A percentile compares a stretch with the other conserved stretches of the same genome.
phyloP scores from a whole-genome alignment of 2,888 invertebrate species.

The Macaria notata region DNA sequence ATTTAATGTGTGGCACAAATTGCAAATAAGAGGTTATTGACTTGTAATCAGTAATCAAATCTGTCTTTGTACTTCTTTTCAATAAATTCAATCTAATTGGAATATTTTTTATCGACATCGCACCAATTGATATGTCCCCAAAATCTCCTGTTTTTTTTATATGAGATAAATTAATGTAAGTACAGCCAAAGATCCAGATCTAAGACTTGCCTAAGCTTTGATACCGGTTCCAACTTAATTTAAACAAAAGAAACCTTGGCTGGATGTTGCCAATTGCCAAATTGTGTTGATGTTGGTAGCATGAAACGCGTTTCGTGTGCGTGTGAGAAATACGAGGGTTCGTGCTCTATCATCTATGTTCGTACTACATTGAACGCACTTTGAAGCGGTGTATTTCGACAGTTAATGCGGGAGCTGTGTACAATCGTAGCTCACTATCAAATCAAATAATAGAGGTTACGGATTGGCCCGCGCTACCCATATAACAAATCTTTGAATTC shows the following conservation, averaged over 20 bases:
- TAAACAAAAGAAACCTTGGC: conserved; percentile 57
- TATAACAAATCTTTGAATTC: too few relatives aligned
- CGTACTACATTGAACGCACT: too few relatives aligned
- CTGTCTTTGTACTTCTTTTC: conserved; percentile 3
- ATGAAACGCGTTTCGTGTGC: conserved; percentile 43
- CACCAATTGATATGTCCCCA: too few relatives aligned
- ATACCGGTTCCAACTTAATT: conserved; percentile 41
- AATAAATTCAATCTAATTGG: conserved; percentile 17
- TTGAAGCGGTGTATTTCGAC: too few relatives aligned
- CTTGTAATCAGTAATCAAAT: conserved; percentile 5
- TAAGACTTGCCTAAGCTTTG: conserved; percentile 35
- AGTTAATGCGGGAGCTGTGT: too few relatives aligned
- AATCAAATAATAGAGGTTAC: too few relatives aligned
- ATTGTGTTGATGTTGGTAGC: conserved; percentile 50
- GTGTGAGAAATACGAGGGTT: conserved; percentile 34
- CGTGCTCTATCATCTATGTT: too few relatives aligned
- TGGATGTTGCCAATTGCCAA: conserved; percentile 56
- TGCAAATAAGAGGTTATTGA: conserved; percentile 6
- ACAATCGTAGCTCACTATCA: too few relatives aligned
- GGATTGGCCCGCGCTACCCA: too few relatives aligned
- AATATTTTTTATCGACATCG: too few relatives aligned
- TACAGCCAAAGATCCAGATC: conserved; percentile 28
- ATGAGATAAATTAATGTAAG: background rate
- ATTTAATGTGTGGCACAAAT: too few relatives aligned
- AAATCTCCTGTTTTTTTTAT: too few relatives aligned